Base-by-base conservation (phyloP, 2,113 vertebrate genomes). In the Chaetodon auriga region DNA sequence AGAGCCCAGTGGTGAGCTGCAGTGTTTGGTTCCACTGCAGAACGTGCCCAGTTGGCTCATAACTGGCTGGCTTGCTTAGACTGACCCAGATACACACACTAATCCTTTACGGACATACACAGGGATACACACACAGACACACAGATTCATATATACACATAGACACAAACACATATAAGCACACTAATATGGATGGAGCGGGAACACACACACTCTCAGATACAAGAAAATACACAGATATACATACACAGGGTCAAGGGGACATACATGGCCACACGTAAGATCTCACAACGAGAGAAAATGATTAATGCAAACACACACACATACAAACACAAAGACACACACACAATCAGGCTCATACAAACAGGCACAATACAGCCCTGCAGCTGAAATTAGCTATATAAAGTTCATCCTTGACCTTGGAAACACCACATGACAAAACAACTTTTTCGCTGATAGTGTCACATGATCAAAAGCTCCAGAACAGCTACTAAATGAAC, bases 11-110 rank as follows among this genome's bases (percentile, higher is more conserved):
- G 78, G 66, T 48, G 76, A 87, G 77, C 87, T 82, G 88, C 88
- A 85, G 87, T 64, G 75, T 87, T 89, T 55, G 69, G 81, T 79
- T 90, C 81, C 75, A 69, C 80, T 87, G 82, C 91, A 87, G 83
- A 92, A 84, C 81, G 78, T 86, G 90, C 75, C 78, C 89, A 60
- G 35, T 87, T 90, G 89, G 88, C 80, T 89, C 82, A 83, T 53
- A 78, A 78, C 70, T 66, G 80, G 49, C 89, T 81, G 85, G 68
- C 76, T 71, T 46, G 64, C 84, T 66, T 3, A 76, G 86, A 88
- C 78, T 92, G 92, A 92, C 90, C 90, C 92, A 93, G 85, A 93
- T 93, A 87, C 71, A 84, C 69, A 74, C 48, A 70, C 74, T 93
- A 93, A 92, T 93, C 92, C 86, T 79, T 61, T 15, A 71, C 11